Evolutionary conservation across 2,888 invertebrate genomes (phyloP), one percentile per base, ranked within the genome.

Genomic region (Dendrolimus houi): DNA sequence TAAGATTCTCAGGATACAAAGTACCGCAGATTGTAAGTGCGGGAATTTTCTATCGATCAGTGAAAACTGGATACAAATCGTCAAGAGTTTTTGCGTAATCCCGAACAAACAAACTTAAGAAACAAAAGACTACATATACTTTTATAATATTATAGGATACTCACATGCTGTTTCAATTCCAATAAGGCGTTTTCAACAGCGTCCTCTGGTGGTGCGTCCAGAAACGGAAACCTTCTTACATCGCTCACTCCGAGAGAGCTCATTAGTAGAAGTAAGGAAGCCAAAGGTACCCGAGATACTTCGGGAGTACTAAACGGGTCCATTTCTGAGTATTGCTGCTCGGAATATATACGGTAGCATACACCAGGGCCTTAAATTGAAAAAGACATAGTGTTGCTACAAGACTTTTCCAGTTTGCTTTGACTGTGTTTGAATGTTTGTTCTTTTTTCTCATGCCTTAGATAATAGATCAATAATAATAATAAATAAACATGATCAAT

Each of bases 231-330:
- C 68, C 95, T 92, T 57, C 97, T 92, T 7, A 97, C 95, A 86
- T 99, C 96, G 54, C 94, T 96, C 57, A 99, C 92, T 0, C 99
- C 99, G 90, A 99, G 94, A 0, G 98, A 95, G 57, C 98, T 94
- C 98, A 99, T 98, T 76, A 97, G 94, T 52, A 99, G 89, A 1
- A 99, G 85, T 41, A 99, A 91, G 0, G 97, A 96, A 64, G 99
- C 98, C 9, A 99, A 87, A 0, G 99, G 98, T 0, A 99, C 98
- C 55, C 99, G 92, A 69, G 97, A 96, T 47, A 99, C 95, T 89
- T 99, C 99, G 0, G 99, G 98, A 0, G 96, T 95, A 2, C 97
- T 96, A 81, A 96, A 99, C 7, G 95, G 92, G 61, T 96, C 95
- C 82, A 98, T 94, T 1, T 92, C 93, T 1, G 92, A 85, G 74